phyloP scores from a whole-genome alignment of 2,113 vertebrate species.

The Nesoenas mayeri region DNA sequence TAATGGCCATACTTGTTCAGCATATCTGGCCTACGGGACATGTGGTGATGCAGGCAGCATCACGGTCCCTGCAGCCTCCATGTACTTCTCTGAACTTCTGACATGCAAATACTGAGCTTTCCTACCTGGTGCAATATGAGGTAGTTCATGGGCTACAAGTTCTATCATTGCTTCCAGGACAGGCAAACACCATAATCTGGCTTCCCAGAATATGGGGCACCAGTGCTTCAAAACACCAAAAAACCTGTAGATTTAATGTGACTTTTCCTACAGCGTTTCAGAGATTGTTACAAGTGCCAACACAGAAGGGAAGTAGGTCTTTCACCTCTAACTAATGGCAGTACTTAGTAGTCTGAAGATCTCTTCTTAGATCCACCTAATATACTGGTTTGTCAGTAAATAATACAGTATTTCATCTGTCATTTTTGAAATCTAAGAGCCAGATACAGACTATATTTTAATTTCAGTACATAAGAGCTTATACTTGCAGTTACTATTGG shows the following conservation, averaged over 20 bases:
- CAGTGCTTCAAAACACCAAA: neutral
- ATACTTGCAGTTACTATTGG: neutral
- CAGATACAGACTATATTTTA: neutral
- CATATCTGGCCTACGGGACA: neutral
- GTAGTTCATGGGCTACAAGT: neutral
- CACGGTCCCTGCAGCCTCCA: neutral
- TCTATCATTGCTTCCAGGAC: neutral
- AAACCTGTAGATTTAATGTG: neutral
- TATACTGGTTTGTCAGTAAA: conserved; percentile 43
- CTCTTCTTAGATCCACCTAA: conserved; percentile 21
- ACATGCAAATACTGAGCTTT: neutral
- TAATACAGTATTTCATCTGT: conserved; percentile 19
- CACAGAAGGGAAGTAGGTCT: conserved; percentile 10
- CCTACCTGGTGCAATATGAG: neutral
- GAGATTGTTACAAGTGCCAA: conserved; percentile 27
- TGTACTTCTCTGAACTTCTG: neutral
- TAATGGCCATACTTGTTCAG: neutral
- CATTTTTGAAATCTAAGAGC: conserved; percentile 28
- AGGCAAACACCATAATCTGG: neutral
- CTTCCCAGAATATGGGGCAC: neutral
- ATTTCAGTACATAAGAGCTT: neutral
- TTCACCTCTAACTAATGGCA: conserved; percentile 44
- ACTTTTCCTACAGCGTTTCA: conserved; percentile 22
- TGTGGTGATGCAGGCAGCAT: neutral
- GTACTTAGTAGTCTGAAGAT: conserved; percentile 34